These are phyloP conservation scores for Menidia beryllina DNA, from an alignment of 2,113 vertebrate species.

Conservation along the genomic window DNA sequence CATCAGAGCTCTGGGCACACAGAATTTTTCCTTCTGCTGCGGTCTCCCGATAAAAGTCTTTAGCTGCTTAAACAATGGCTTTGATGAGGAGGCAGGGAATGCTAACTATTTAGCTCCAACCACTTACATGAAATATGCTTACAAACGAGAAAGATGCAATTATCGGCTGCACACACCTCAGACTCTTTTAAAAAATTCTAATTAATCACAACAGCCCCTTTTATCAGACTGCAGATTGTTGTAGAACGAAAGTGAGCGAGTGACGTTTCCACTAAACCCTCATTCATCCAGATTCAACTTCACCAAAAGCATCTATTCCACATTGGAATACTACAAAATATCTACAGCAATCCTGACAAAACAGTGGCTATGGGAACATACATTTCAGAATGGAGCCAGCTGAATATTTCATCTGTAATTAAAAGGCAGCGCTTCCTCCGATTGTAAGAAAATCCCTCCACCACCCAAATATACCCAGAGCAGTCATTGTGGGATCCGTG, in stretches of 20 bases:
- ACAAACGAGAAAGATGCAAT: neutral
- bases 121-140: neutral
- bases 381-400: neutral
- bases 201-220: neutral
- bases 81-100: neutral
- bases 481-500: neutral
- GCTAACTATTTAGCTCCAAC: neutral
- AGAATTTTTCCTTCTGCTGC: neutral
- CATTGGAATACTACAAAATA: neutral
- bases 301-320: no score
- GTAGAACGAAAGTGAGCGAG: neutral
- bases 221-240: neutral
- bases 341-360: neutral
- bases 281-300: no score
- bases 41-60: neutral
- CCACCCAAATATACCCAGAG: neutral
- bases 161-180: neutral
- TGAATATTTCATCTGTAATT: slow-evolving; percentile 23
- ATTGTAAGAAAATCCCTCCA: neutral
- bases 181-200: neutral
- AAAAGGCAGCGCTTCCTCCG: neutral
- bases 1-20: neutral
- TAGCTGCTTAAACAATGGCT: neutral
- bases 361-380: neutral
- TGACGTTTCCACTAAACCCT: neutral